These are phyloP conservation scores for Hypocryptadius cinnamomeus DNA, from an alignment of 2,113 vertebrate species.

Conservation along the genomic window DNA sequence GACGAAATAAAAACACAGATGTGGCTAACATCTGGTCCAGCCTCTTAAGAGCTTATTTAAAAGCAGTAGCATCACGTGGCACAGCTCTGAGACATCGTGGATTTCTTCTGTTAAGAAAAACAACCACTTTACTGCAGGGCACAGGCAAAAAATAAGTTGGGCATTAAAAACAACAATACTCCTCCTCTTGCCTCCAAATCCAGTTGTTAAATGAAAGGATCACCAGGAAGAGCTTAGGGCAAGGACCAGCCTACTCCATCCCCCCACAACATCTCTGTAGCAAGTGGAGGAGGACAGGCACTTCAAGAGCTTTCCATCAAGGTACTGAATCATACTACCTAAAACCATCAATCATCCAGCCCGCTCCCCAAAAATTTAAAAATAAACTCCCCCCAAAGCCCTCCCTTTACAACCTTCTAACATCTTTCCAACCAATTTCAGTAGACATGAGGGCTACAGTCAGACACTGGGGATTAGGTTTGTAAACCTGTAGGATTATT, in stretches of 20 bases:
- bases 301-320: neutral
- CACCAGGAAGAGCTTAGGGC: neutral
- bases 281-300: neutral
- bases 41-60: slow-evolving; percentile 62
- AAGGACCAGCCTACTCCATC: neutral
- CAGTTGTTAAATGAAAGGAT: neutral
- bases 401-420: neutral
- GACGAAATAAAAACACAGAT: slow-evolving; percentile 51
- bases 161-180: neutral
- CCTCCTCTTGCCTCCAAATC: neutral
- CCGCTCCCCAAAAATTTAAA: neutral
- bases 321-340: neutral
- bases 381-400: neutral
- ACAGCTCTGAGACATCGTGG: neutral
- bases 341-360: neutral
- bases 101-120: slow-evolving; percentile 29
- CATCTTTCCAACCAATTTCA: neutral
- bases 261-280: neutral
- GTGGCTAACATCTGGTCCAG: slow-evolving; percentile 51
- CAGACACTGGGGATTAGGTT: slow-evolving; percentile 44
- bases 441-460: neutral
- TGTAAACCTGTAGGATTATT: slow-evolving; percentile 58
- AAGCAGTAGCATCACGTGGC: slow-evolving; percentile 39
- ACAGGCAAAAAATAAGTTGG: slow-evolving; percentile 1
- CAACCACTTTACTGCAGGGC: slow-evolving; percentile 7